A percentile compares a stretch with the other conserved stretches of the same genome.
These are phyloP conservation scores for Novumbra hubbsi DNA, from an alignment of 2,797 vertebrate species.

Conservation along the genomic window DNA sequence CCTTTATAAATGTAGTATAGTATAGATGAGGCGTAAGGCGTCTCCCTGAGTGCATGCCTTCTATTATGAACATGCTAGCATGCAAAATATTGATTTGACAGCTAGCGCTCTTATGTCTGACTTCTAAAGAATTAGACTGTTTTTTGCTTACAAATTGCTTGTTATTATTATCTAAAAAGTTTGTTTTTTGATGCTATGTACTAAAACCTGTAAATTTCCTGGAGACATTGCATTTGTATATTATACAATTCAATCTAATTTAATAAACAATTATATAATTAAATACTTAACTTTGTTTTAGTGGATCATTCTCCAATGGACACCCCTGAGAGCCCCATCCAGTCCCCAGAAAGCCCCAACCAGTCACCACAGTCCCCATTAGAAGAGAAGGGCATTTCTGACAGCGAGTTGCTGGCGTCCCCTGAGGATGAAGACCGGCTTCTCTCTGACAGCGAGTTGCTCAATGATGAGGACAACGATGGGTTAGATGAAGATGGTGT, in stretches of 20 bases:
- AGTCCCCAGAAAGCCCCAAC: constrained; percentile 83
- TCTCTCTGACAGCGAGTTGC: constrained; percentile 82
- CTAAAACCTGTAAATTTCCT: not conserved
- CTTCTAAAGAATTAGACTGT: not conserved
- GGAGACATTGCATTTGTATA: not conserved
- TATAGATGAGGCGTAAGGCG: not conserved
- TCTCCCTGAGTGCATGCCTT: not conserved
- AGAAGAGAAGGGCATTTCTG: constrained; percentile 81
- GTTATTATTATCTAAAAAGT: not conserved
- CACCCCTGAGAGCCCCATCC: constrained; percentile 83
- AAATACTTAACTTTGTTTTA: not conserved
- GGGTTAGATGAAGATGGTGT: constrained; percentile 60
- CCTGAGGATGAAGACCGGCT: constrained; percentile 73
- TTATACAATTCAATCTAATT: not conserved
- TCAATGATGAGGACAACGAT: constrained; percentile 79
- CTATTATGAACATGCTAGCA: not conserved
- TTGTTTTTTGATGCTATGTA: not conserved
- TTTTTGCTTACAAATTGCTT: not conserved
- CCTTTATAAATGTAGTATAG: not conserved
- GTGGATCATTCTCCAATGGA: constrained; percentile 79
- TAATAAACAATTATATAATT: not conserved
- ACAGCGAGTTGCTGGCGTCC: constrained; percentile 81
- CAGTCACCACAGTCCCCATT: constrained; percentile 86
- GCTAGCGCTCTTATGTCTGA: not conserved
- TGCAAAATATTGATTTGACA: not conserved